Conservation (phyloP, 2,113 vertebrate species). For the Fregetta grallaria region DNA sequence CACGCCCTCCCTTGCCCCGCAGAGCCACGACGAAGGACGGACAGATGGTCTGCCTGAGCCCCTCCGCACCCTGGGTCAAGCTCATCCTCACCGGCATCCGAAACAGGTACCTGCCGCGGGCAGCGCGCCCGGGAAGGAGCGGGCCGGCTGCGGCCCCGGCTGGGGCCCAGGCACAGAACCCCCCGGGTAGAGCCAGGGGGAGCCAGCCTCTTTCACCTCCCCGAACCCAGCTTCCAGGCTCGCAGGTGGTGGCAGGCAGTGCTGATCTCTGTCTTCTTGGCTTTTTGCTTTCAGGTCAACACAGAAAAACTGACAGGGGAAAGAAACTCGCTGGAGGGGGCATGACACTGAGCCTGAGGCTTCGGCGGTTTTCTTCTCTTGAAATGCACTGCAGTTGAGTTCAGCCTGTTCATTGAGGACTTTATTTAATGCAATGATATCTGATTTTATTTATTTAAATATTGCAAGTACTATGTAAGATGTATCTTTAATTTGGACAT, state of each 20-base stretch:
- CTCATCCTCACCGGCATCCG: slow-evolving; percentile 67
- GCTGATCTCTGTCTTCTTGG: background rate
- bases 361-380: background rate
- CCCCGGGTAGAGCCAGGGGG: background rate
- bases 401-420: background rate
- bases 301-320: background rate
- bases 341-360: background rate
- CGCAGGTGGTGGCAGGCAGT: background rate
- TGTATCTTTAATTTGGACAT: background rate
- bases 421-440: background rate
- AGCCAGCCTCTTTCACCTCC: too few relatives aligned
- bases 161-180: background rate
- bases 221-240: background rate
- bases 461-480: background rate
- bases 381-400: background rate
- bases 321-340: background rate
- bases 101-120: slow-evolving; percentile 15
- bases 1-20: background rate
- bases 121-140: background rate
- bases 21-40: slow-evolving; percentile 77
- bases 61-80: slow-evolving; percentile 77
- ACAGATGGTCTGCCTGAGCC: slow-evolving; percentile 72
- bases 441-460: background rate
- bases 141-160: background rate
- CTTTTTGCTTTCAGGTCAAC: background rate